Conservation (phyloP, 2,888 invertebrate species). For the Archaeoteleia sp. region DNA sequence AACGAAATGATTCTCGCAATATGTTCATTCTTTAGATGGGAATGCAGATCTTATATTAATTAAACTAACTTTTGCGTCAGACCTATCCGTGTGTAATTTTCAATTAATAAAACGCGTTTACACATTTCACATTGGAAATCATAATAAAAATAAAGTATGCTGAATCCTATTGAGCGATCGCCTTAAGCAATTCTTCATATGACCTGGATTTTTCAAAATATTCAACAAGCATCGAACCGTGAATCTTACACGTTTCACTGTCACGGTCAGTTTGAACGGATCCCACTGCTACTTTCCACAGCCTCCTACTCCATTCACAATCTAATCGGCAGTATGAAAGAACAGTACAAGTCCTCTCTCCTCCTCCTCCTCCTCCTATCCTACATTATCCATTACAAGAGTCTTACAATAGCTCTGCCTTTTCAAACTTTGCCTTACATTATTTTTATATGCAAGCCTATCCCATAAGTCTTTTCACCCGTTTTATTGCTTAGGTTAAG, state of each 20-base stretch:
- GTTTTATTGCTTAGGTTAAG: too few species aligned
- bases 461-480: too few species aligned
- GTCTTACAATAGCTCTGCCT: too few species aligned
- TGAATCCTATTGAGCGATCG: slow-evolving; percentile 7
- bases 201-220: slow-evolving; percentile 49
- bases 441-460: too few species aligned
- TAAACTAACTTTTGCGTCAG: too few species aligned
- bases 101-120: too few species aligned
- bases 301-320: slow-evolving; percentile 49
- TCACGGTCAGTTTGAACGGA: slow-evolving; percentile 59
- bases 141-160: neutral
- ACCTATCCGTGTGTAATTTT: too few species aligned
- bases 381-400: slow-evolving; percentile 9
- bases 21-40: too few species aligned
- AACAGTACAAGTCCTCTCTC: slow-evolving; percentile 8
- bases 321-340: slow-evolving; percentile 23
- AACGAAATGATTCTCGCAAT: too few species aligned
- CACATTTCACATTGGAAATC: neutral
- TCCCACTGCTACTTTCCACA: slow-evolving; percentile 58
- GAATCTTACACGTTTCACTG: slow-evolving; percentile 59
- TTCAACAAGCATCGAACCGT: slow-evolving; percentile 47
- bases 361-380: too few species aligned
- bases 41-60: too few species aligned
- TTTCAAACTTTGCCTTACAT: too few species aligned
- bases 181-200: slow-evolving; percentile 12